phyloP scores from a whole-genome alignment of 2,113 vertebrate species.

The Spea multiplicata region DNA sequence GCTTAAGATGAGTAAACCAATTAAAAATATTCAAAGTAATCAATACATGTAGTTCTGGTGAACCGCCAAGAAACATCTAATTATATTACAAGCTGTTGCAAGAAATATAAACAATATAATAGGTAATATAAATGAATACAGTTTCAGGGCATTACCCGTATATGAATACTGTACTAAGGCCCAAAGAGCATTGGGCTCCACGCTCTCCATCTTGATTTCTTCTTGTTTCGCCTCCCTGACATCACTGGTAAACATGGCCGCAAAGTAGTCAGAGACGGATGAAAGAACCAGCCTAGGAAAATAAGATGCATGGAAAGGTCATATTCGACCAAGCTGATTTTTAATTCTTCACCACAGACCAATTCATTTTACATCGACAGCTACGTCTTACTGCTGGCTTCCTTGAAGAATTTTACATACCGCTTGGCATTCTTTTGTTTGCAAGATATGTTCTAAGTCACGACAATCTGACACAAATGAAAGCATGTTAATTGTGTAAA shows the following conservation, averaged over 20 bases:
- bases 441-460: no score
- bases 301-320: slow-evolving; percentile 24
- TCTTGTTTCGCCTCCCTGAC: slow-evolving; percentile 95
- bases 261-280: slow-evolving; percentile 98
- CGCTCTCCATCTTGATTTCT: slow-evolving; percentile 96
- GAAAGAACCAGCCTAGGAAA: slow-evolving; percentile 86
- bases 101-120: no score
- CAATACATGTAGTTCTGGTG: no score
- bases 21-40: no score
- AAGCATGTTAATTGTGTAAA: not conserved
- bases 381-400: not conserved
- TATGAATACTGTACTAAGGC: slow-evolving; percentile 95
- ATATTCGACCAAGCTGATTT: slow-evolving; percentile 32
- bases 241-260: slow-evolving; percentile 97
- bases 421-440: no score
- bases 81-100: no score
- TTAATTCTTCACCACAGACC: slow-evolving; percentile 39
- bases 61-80: no score
- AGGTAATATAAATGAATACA: no score
- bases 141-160: slow-evolving; percentile 70
- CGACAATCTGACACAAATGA: not conserved
- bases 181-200: slow-evolving; percentile 95
- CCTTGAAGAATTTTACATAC: no score
- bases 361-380: slow-evolving; percentile 54
- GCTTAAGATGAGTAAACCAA: no score